Percentiles rank a stretch among this genome's conserved stretches.
Conservation (phyloP, 2,113 vertebrate species). For the Malurus cyaneus region DNA sequence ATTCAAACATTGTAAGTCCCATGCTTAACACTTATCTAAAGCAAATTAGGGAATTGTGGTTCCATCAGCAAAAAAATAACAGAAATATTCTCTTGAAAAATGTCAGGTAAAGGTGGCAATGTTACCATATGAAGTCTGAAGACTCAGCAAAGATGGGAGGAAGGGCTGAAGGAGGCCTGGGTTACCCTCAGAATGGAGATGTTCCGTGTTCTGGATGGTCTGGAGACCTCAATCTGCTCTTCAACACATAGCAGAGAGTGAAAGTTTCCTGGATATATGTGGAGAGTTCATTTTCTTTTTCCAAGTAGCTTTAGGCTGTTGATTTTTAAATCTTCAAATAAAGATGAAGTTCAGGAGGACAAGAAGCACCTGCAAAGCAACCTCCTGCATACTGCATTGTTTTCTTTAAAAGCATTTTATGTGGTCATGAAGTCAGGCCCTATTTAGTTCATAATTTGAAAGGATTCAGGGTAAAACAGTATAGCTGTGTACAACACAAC, state of each 20-base stretch:
- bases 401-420: background rate
- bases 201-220: background rate
- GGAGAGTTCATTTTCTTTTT: background rate
- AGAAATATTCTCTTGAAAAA: background rate
- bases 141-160: background rate
- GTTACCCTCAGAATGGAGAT: background rate
- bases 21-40: background rate
- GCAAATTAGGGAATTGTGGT: background rate
- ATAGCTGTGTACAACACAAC: background rate
- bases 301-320: background rate
- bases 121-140: background rate
- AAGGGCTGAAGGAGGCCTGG: background rate
- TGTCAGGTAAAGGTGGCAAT: background rate
- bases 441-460: background rate
- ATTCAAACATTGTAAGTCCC: background rate
- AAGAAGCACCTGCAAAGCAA: background rate
- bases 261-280: background rate
- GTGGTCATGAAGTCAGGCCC: background rate
- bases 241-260: background rate
- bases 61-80: background rate
- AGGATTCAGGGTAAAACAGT: background rate
- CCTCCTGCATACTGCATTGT: background rate
- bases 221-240: background rate
- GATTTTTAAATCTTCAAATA: background rate
- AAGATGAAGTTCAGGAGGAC: background rate